Evolutionary conservation across 2,113 vertebrate species (phyloP).

Genomic region (Martes martes): DNA sequence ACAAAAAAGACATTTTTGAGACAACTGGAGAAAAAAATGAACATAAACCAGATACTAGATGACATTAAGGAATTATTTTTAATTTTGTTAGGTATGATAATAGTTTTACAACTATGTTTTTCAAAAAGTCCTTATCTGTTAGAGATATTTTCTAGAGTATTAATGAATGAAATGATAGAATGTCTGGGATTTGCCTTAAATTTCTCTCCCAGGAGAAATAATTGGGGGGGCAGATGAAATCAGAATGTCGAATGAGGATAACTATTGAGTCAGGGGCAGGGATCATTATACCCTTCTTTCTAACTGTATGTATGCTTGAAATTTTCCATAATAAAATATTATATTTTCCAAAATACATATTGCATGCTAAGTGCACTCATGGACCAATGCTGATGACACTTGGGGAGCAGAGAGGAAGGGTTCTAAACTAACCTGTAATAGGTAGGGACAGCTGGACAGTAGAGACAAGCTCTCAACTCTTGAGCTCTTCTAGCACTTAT

Average conservation of each 20-base stretch:
- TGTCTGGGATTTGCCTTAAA: background rate
- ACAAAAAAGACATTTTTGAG: background rate
- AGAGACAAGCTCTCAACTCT: background rate
- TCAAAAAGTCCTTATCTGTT: background rate
- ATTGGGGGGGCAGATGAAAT: background rate
- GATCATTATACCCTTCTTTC: background rate
- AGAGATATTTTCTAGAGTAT: background rate
- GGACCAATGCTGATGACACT: background rate
- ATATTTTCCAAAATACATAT: background rate
- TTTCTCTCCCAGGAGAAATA: conserved; percentile 8
- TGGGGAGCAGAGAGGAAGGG: background rate
- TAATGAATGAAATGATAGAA: background rate
- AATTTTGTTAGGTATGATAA: background rate
- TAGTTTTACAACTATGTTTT: background rate
- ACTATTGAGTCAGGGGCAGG: background rate
- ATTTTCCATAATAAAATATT: background rate
- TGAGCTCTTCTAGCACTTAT: background rate
- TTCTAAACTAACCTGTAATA: background rate
- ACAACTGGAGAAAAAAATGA: background rate
- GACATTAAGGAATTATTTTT: background rate
- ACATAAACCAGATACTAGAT: background rate
- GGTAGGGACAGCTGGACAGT: background rate
- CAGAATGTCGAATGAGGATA: background rate
- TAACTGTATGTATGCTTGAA: background rate
- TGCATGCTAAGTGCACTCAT: background rate